Conservation (phyloP, 2,888 invertebrate species). For the Sinotaia quadrata region DNA sequence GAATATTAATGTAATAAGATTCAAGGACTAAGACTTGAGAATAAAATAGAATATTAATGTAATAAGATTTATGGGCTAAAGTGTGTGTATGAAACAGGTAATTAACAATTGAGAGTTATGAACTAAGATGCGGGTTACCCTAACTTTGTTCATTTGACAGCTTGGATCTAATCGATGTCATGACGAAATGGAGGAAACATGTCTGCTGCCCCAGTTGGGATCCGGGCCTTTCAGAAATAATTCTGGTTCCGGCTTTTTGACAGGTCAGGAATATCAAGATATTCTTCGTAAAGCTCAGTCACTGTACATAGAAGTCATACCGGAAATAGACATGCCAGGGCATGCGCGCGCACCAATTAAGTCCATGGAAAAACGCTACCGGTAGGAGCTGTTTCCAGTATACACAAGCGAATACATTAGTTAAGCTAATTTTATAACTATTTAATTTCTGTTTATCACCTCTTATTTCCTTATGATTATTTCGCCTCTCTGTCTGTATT, state of each 20-base stretch:
- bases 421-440: too few species aligned
- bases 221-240: constrained; percentile 35
- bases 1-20: too few species aligned
- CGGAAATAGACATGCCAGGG: constrained; percentile 57
- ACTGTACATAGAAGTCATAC: constrained; percentile 49
- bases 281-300: constrained; percentile 36
- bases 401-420: too few species aligned
- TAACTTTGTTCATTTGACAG: constrained; percentile 31
- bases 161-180: constrained; percentile 43
- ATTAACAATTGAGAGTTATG: too few species aligned
- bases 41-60: too few species aligned
- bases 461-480: too few species aligned
- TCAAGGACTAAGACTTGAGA: too few species aligned
- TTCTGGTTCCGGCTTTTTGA: constrained; percentile 41
- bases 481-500: too few species aligned
- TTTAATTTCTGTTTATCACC: too few species aligned
- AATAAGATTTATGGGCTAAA: neutral
- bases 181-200: constrained; percentile 31
- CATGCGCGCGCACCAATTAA: constrained; percentile 54
- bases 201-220: constrained; percentile 44
- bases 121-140: too few species aligned
- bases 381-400: neutral
- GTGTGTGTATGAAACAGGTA: too few species aligned
- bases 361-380: constrained; percentile 37
- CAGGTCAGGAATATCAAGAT: constrained; percentile 29